These are phyloP conservation scores for Platalea minor DNA, from an alignment of 2,797 vertebrate genomes.

Conservation along the genomic window DNA sequence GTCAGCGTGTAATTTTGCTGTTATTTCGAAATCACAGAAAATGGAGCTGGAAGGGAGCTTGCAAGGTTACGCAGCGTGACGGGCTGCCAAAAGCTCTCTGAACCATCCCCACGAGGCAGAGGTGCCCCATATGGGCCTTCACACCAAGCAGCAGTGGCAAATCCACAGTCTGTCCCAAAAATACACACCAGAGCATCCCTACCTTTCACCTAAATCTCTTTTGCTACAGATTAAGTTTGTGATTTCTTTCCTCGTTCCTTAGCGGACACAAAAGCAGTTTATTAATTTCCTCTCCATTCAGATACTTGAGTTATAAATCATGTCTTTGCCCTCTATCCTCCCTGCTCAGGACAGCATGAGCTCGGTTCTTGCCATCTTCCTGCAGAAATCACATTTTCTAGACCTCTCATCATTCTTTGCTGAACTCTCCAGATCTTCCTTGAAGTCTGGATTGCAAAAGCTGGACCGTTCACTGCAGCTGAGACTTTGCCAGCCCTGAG, in stretches of 20 bases:
- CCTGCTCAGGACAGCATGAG: background rate
- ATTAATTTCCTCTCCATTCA: background rate
- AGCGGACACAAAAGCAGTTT: background rate
- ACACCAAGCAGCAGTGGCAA: background rate
- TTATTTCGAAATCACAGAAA: constrained; percentile 32
- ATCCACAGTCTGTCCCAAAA: background rate
- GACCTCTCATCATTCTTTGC: background rate
- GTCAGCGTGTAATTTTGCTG: constrained; percentile 32
- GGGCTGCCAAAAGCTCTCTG: background rate
- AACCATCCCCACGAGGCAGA: background rate
- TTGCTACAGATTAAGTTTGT: background rate
- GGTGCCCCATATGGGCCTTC: background rate
- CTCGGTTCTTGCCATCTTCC: background rate
- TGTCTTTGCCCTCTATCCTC: background rate
- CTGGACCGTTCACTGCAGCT: background rate
- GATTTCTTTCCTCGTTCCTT: background rate
- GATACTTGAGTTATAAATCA: background rate
- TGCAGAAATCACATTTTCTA: background rate
- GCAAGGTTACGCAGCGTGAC: rapidly evolving
- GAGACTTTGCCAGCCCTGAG: background rate
- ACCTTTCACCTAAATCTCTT: background rate
- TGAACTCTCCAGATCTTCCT: background rate
- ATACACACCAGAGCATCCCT: background rate
- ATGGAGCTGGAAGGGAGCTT: background rate
- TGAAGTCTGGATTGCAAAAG: background rate